Evolutionary conservation across 2,888 invertebrate genomes (phyloP), one percentile per base, ranked within the genome.

Genomic region (Bombyx huttoni): DNA sequence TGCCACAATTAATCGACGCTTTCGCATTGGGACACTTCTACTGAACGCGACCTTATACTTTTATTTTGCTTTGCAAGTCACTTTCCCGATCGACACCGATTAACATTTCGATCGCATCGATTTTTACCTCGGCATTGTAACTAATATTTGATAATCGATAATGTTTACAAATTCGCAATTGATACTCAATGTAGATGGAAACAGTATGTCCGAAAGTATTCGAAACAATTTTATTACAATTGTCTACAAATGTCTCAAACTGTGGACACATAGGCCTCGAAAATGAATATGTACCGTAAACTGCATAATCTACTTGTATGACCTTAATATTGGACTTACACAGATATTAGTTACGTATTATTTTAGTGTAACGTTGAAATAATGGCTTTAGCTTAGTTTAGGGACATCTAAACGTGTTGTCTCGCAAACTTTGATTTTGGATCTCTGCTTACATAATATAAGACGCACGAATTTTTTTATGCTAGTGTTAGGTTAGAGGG

Each of bases 1-100:
- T 92, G 52, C 91, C 92, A 47, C 89, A 86, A 62, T 64, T 92
- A 46, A 85, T 93, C 51, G 91, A 92, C 73, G 91, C 92, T 3
- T 93, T 93, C 69, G 87, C 89, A 33, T 85, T 89, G 60, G 90
- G 89, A 53, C 80, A 86, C 51, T 91, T 91, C 68, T 71, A 81
- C 65, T 88, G 73, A 83, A 13, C 46, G 51, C 47, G 13, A 50
- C 33, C 35, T 46, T 47, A 50, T 24, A 54, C 51, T 50, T 52
- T 51, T 40, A 49, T 57, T 53, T 24, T 52, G 40, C 61, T 61
- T 59, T 53, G 50, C 56, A 56, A 55, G 59, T 60, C 65, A 61
- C 58, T 60, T 58, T 53, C 12, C 48, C 14, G 46, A 52, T 14
- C 49, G 47, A 35, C 33, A 40, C 47, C 35, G 52, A 49, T 45